Percentiles rank a stretch among this genome's conserved stretches.
phyloP scores from a whole-genome alignment of 2,797 vertebrate genomes.

The Coccyzus lansbergi region DNA sequence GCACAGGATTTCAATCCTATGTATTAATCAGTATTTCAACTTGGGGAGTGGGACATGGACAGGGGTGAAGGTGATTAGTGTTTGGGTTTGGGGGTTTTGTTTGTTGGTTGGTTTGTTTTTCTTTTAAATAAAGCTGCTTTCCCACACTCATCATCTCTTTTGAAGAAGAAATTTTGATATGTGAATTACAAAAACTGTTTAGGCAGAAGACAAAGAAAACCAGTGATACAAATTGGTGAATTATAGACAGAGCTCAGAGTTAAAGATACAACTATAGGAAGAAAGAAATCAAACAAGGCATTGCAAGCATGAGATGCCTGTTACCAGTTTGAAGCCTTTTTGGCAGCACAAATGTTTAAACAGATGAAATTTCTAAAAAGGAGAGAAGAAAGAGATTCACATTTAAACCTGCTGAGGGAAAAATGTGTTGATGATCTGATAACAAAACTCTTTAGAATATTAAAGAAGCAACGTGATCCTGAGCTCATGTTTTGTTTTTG shows the following conservation, averaged over 20 bases:
- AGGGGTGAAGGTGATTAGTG: accelerated
- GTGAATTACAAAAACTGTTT: not conserved
- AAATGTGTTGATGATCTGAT: not conserved
- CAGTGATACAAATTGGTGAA: not conserved
- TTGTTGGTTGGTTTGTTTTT: accelerated
- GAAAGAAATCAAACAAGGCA: slow-evolving; percentile 7
- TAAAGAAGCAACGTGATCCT: not conserved
- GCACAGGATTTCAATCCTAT: not conserved
- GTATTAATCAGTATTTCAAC: not conserved
- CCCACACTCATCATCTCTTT: not conserved
- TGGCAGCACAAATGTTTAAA: slow-evolving; percentile 32
- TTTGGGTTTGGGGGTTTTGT: not conserved
- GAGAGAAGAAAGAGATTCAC: not conserved
- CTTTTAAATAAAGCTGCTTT: not conserved
- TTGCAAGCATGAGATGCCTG: not conserved
- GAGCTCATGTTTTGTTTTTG: not conserved
- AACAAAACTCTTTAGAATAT: not conserved
- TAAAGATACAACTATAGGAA: not conserved
- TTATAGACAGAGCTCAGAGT: not conserved
- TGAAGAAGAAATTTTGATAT: not conserved
- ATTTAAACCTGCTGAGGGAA: not conserved
- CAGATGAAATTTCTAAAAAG: slow-evolving; percentile 2
- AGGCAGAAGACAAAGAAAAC: not conserved
- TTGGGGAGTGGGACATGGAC: too few relatives aligned
- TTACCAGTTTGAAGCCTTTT: not conserved